These are phyloP conservation scores for Trididemnum miniatum DNA, from an alignment of 23 tunicate genomes.

Conservation along the genomic window DNA sequence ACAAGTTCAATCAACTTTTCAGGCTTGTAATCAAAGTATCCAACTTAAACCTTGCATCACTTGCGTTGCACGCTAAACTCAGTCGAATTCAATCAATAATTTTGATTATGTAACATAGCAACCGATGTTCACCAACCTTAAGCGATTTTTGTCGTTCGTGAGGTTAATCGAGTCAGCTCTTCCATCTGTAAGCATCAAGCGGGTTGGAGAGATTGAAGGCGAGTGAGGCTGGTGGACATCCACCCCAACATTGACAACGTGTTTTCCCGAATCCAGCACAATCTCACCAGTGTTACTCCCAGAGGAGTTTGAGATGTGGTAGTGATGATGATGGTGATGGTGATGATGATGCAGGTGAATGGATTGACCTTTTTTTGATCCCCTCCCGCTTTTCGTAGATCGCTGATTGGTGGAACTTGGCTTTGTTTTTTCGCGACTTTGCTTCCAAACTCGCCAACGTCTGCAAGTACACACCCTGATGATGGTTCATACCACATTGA, in stretches of 20 bases:
- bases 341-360: slow-evolving; percentile 74
- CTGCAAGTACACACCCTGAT: no score
- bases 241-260: slow-evolving; percentile 19
- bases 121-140: slow-evolving; percentile 21
- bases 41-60: no score
- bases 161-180: slow-evolving; percentile 1
- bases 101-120: no score
- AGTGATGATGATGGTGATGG: slow-evolving; percentile 79
- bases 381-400: neutral
- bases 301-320: slow-evolving; percentile 45
- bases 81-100: no score
- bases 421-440: neutral
- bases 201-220: slow-evolving; percentile 10
- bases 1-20: no score
- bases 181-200: slow-evolving; percentile 53
- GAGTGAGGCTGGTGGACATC: slow-evolving; percentile 27
- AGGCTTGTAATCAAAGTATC: no score
- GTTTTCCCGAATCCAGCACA: neutral
- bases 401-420: neutral
- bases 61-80: no score
- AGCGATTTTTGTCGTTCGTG: slow-evolving; percentile 2
- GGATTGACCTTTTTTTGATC: slow-evolving; percentile 27
- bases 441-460: slow-evolving; percentile 29
- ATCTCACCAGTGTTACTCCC: neutral
- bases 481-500: no score